phyloP scores from a whole-genome alignment of 2,888 invertebrate species.

The Mesoligia furuncula region DNA sequence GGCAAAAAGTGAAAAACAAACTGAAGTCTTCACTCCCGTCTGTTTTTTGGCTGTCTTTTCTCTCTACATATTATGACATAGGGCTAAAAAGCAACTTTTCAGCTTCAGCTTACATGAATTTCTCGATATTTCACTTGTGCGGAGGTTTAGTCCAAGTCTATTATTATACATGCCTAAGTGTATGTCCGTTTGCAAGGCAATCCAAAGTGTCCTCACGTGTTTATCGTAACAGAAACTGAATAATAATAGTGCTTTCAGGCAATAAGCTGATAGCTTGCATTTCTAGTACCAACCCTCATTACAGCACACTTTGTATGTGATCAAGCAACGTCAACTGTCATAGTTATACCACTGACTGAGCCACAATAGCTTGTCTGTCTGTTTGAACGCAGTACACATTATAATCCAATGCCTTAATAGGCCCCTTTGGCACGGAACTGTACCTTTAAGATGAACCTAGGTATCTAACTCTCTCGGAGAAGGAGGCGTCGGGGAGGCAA shows the following conservation, averaged over 20 bases:
- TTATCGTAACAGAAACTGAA: not conserved
- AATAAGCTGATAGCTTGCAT: not conserved
- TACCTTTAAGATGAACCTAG: not conserved
- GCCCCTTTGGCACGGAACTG: not conserved
- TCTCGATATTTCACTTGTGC: not conserved
- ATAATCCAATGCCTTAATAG: slow-evolving; percentile 4
- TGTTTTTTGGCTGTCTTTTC: not conserved
- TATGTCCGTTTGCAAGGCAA: not conserved
- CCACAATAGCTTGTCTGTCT: not conserved
- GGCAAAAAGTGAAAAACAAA: not conserved
- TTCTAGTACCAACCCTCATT: not conserved
- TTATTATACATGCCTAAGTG: not conserved
- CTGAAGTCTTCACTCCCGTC: too few species aligned
- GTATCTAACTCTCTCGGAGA: not conserved
- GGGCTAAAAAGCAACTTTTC: not conserved
- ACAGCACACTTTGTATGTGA: slow-evolving; percentile 1
- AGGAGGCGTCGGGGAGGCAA: too few species aligned
- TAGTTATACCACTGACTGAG: not conserved
- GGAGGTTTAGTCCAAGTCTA: not conserved
- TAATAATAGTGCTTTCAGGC: not conserved
- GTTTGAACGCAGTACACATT: not conserved
- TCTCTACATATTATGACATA: not conserved
- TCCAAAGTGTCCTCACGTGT: not conserved
- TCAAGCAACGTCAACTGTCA: slow-evolving; percentile 4
- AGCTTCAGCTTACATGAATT: not conserved